Base-by-base conservation (phyloP, 2,888 invertebrate genomes). In the Orthosia gracilis region DNA sequence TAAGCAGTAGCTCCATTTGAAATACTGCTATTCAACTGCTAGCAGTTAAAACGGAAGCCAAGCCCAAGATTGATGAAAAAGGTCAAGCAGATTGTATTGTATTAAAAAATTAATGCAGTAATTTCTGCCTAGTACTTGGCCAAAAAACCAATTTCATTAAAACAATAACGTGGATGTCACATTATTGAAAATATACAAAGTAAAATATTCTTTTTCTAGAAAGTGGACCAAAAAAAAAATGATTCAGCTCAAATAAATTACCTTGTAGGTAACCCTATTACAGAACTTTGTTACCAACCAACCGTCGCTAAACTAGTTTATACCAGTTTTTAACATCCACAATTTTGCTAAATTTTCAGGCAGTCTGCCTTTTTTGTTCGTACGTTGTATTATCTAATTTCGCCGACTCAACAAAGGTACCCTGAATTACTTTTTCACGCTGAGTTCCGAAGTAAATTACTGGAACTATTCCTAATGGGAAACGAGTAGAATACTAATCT, bases 401-500 rank as follows among this genome's bases (percentile, higher is more conserved):
- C 9, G 18, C 2, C 17, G 17, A 45, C 26, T 17, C 23, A 57
- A 66, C 23, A 57, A 66, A 77, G 50, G 65, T 59, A 66, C 26
- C 9, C n/a, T 26, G 50, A 55, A 78, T 73, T 69, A 65, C 67
- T 26, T 84, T 81, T 70, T 59, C 18, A 47, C 23, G 17, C 49
- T n/a, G 21, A 70, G 70, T 63, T 70, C 40, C 17, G n/a, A 23
- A 40, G 49, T 76, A 50, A 66, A 71, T 81, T 75, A 66, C 63
- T 26, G 40, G n/a, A 73, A 62, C 69, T 69, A 69, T 74, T 67
- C 7, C 45, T 66, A 49, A 78, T 62, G n/a, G 52, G 23, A 64
- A 26, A 31, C 72, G 23, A 18, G 5, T 55, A 7, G 73, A 82
- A 82, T 68, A 67, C 69, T 77, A 73, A 83, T 84, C 40, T 59